Base-by-base conservation (phyloP, 2,113 vertebrate species). In the Oncorhynchus clarkii region DNA sequence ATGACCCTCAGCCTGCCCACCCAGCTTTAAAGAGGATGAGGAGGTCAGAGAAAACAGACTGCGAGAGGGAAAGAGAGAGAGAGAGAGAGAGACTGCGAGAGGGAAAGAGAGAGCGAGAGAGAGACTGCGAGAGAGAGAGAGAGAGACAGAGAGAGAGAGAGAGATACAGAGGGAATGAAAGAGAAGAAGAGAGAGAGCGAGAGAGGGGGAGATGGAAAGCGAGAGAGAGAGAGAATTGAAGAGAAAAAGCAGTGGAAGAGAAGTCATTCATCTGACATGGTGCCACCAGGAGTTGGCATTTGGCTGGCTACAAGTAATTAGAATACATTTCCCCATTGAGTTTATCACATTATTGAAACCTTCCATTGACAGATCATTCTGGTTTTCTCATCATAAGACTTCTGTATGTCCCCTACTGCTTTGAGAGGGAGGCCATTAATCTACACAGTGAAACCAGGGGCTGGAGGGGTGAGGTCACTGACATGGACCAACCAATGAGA, bases 251-350 rank as follows among this genome's bases (percentile, higher is more conserved):
- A 48, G 4, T 78, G 73, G 34, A 27, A 64, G 60, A 16, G 16
- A 86, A 78, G 79, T 22, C 78, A 85, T 90, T 85, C 79, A 84
- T 89, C 82, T 82, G 64, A 81, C 78, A 82, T 82, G 85, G 18
- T 22, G n/a, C 18, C n/a, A 62, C 59, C 59, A n/a, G 59, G 59
- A 62, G 59, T 22, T 62, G n/a, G n/a, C 8, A 22, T 13, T 8
- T 62, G 59, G 18, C 59, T 62, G 59, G 59, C n/a, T 62, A 54
- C 4, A 62, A 57, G 54, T 57, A 45, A 45, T 45, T 45, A 45
- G 51, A 54, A 18, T 16, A 18, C 1, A 54, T 54, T 54, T 2
- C 18, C 14, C 13, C n/a, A 62, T 62, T 11, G 18, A 22, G 20
- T 62, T 24, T 22, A 62, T 22, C 59, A 62, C 2, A 8, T 62